Conservation (phyloP, 2,797 vertebrate species). For the Tadarida brasiliensis region DNA sequence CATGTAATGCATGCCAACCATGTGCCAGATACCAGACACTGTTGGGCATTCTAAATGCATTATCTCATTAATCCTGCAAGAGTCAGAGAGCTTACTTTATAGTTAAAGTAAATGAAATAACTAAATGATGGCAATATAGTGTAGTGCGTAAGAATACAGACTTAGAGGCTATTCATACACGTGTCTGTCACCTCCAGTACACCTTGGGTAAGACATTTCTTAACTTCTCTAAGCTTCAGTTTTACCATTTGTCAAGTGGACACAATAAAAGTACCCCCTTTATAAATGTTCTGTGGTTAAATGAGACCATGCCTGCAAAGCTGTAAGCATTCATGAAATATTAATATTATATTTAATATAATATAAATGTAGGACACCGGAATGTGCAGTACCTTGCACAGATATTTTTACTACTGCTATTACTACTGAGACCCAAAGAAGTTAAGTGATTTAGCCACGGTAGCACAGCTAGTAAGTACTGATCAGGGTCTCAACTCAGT, state of each 20-base stretch:
- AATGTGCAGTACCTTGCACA: background rate
- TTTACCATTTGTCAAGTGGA: slow-evolving; percentile 31
- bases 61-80: slow-evolving; percentile 11
- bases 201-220: background rate
- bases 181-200: background rate
- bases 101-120: slow-evolving; percentile 30
- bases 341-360: background rate
- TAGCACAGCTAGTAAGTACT: background rate
- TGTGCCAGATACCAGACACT: background rate
- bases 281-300: background rate
- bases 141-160: background rate
- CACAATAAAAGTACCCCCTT: background rate
- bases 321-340: background rate
- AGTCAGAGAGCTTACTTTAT: background rate
- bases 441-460: background rate
- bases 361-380: background rate
- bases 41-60: background rate
- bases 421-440: background rate
- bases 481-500: background rate
- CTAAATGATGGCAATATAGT: background rate
- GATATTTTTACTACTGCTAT: background rate
- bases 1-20: background rate
- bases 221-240: background rate
- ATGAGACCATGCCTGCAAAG: background rate
- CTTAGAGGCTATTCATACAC: background rate